Conservation (phyloP, 92 coral and sea anemone species). For the Porites divaricata region DNA sequence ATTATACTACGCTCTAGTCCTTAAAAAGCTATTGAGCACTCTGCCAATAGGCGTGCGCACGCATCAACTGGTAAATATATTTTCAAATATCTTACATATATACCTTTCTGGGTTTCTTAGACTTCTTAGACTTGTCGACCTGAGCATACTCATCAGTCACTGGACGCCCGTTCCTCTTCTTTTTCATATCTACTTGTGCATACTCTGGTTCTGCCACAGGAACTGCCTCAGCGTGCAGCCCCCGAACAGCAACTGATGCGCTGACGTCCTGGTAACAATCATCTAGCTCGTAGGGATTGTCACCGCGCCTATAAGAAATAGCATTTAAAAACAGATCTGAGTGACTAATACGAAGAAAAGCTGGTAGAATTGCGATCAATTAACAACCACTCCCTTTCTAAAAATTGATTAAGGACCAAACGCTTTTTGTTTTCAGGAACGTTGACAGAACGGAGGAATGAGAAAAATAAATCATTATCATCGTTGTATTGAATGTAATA, state of each 20-base stretch:
- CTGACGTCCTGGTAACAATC: conserved; percentile 23
- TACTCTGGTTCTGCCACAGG: conserved; percentile 3
- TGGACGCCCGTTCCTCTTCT: conserved; percentile 12
- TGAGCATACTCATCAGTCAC: conserved; percentile 17
- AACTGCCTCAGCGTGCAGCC: neutral
- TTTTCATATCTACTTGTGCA: conserved; percentile 10
- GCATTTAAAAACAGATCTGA: neutral
- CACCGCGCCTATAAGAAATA: neutral
- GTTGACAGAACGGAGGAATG: neutral
- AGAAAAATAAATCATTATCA: neutral
- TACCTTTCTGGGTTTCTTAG: conserved; percentile 7
- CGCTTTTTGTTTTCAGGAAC: neutral
- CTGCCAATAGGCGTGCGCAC: too few relatives aligned
- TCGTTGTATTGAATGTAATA: neutral
- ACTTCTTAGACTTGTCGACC: conserved; percentile 29
- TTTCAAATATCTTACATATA: too few relatives aligned
- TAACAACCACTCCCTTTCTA: neutral
- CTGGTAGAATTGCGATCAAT: neutral
- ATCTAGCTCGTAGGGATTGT: neutral
- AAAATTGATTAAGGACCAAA: neutral
- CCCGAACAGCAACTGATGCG: conserved; percentile 8
- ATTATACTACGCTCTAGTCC: too few relatives aligned
- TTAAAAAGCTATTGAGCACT: too few relatives aligned
- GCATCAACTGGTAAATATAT: too few relatives aligned
- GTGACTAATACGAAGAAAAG: neutral